A percentile compares a stretch with the other conserved stretches of the same genome.
Conservation (phyloP, 2,888 invertebrate genomes). For the Dermolepida albohirtum region DNA sequence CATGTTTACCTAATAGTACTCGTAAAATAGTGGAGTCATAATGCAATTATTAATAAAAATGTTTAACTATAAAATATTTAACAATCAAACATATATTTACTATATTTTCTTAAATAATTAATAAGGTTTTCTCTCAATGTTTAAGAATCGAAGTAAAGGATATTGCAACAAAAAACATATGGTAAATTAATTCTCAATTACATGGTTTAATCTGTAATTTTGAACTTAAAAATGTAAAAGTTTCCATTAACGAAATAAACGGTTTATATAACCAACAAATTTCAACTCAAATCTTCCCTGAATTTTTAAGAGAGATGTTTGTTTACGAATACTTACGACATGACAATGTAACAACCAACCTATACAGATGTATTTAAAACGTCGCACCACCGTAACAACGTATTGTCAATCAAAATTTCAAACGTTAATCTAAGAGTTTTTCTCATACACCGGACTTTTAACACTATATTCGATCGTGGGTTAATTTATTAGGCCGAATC, state of each 20-base stretch:
- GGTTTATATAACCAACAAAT: neutral
- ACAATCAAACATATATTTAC: too few species aligned
- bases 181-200: too few species aligned
- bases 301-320: conserved; percentile 30
- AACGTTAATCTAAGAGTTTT: conserved; percentile 11
- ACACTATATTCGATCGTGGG: conserved; percentile 12
- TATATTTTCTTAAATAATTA: too few species aligned
- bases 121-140: too few species aligned
- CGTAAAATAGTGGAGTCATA: too few species aligned
- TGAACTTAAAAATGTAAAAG: neutral
- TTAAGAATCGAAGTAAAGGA: neutral
- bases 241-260: neutral
- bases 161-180: conserved; percentile 10
- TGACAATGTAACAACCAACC: conserved; percentile 12
- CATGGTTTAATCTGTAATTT: too few species aligned
- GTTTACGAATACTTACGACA: conserved; percentile 39
- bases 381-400: conserved; percentile 7
- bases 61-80: too few species aligned
- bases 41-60: too few species aligned
- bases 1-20: too few species aligned
- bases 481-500: conserved; percentile 32
- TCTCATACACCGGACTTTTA: conserved; percentile 20
- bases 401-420: conserved; percentile 16
- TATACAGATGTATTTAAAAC: conserved; percentile 21
- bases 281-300: conserved; percentile 3